Base-by-base conservation (phyloP, 2,888 invertebrate genomes). In the Sphaerophoria rueppellii region DNA sequence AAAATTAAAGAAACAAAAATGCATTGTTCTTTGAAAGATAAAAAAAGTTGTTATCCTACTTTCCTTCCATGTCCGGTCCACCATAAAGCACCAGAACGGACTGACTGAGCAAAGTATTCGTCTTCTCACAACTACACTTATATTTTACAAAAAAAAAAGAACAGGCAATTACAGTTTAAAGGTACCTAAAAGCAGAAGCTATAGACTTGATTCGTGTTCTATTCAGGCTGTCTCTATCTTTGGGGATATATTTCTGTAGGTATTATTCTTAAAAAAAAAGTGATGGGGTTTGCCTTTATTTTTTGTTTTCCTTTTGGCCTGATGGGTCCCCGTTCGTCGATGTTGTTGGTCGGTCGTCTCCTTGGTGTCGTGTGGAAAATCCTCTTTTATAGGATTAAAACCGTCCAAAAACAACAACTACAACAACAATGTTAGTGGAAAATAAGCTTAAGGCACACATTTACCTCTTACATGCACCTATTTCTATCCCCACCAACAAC, bases 341-440 rank as follows among this genome's bases (percentile, higher is more conserved):
- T 24, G 24, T 24, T 24, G 70, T 70, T 24, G 35, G n/a, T 57
- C 6, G 35, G n/a, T 57, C 6, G 61, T 85, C 81, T 85, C 85
- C 85, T 85, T 85, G 85, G 85, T 85, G 85, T 85, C 85, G 85
- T 81, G 85, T 81, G 85, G 76, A 85, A 85, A 85, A 81, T 85
- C 85, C 85, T 81, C 85, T 85, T 85, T 85, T 85, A 85, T 85
- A 85, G 85, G 85, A 85, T 85, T 85, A 85, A 76, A 76, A 24
- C 24, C 24, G 24, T 24, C 24, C 24, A 24, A 81, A 76, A 76
- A 72, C 76, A 76, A 73, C 72, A 74, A 74, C 40, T 40, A 40
- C 78, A 78, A 75, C 76, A 76, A 75, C 55, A 70, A 76, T 54
- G 35, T 16, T 14, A 67, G 7, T 63, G 34, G 81, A 73, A 81